Percentiles rank a stretch among this genome's conserved stretches.
Conservation (phyloP, 2,797 vertebrate species). For the Phylloscopus collybita region DNA sequence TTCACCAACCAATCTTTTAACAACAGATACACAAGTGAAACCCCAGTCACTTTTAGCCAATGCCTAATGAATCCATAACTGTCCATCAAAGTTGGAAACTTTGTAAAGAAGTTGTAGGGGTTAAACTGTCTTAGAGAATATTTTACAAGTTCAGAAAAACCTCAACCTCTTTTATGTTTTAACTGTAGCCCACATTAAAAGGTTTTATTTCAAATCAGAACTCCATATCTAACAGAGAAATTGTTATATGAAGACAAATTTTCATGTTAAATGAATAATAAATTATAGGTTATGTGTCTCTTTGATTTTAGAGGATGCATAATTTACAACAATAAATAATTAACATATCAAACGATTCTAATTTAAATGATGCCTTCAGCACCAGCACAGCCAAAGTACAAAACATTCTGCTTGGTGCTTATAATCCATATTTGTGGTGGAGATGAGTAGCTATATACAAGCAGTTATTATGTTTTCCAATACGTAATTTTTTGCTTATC, state of each 20-base stretch:
- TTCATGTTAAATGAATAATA: conserved; percentile 78
- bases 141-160: neutral
- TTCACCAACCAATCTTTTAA: neutral
- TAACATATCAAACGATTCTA: conserved; percentile 77
- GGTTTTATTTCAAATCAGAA: conserved; percentile 66
- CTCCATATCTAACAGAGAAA: conserved; percentile 56
- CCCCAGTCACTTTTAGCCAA: neutral
- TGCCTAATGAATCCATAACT: neutral
- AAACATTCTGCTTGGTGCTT: conserved; percentile 52
- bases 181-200: conserved; percentile 42
- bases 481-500: conserved; percentile 53
- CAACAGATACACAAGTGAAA: neutral
- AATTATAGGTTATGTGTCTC: conserved; percentile 75
- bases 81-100: neutral
- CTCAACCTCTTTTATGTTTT: conserved; percentile 2
- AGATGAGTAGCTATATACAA: conserved; percentile 33
- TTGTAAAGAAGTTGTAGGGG: neutral
- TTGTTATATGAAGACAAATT: conserved; percentile 62
- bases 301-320: conserved; percentile 77
- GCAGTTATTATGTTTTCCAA: conserved; percentile 47
- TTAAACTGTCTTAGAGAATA: conserved; percentile 6
- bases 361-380: conserved; percentile 73
- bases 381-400: conserved; percentile 34
- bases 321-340: conserved; percentile 81
- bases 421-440: conserved; percentile 25